Percentiles rank a stretch among this genome's conserved stretches.
phyloP scores from a whole-genome alignment of 2,113 vertebrate species.

The Burhinus oedicnemus region DNA sequence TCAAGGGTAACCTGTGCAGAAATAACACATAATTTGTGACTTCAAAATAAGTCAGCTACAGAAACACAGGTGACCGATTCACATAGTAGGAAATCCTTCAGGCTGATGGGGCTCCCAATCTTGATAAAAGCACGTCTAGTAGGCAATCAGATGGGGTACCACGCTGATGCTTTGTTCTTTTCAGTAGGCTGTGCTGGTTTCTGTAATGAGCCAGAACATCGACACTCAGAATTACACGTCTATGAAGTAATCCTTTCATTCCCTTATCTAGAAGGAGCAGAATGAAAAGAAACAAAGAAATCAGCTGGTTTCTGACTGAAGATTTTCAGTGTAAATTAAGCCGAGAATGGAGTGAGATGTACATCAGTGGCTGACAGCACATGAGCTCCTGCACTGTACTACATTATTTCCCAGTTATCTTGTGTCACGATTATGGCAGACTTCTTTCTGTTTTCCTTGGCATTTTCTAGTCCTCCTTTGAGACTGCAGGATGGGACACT shows the following conservation, averaged over 20 bases:
- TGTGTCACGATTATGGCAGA: fast-evolving
- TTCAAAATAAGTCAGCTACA: conserved; percentile 28
- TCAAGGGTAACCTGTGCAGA: conserved; percentile 69
- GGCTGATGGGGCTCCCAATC: not conserved
- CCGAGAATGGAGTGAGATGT: not conserved
- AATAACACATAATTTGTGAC: conserved; percentile 26
- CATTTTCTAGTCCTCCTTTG: not conserved
- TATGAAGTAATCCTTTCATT: conserved; percentile 75
- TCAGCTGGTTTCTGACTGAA: not conserved
- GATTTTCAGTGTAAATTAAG: conserved; percentile 7
- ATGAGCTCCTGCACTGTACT: not conserved
- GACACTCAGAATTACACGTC: conserved; percentile 67
- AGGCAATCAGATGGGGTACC: conserved; percentile 20
- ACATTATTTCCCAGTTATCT: not conserved
- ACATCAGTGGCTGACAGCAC: not conserved
- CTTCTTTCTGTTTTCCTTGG: not conserved
- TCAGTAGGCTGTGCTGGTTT: not conserved
- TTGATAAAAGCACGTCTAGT: not conserved
- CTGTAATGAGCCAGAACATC: conserved; percentile 76
- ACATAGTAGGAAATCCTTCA: not conserved
- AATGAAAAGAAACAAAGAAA: conserved; percentile 51
- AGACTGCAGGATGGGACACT: not conserved
- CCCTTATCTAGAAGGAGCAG: conserved; percentile 64
- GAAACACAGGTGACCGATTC: not conserved
- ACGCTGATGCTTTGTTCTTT: not conserved